Evolutionary conservation across 2,113 vertebrate species (phyloP).

Genomic region (Sakesphorus luctuosus): DNA sequence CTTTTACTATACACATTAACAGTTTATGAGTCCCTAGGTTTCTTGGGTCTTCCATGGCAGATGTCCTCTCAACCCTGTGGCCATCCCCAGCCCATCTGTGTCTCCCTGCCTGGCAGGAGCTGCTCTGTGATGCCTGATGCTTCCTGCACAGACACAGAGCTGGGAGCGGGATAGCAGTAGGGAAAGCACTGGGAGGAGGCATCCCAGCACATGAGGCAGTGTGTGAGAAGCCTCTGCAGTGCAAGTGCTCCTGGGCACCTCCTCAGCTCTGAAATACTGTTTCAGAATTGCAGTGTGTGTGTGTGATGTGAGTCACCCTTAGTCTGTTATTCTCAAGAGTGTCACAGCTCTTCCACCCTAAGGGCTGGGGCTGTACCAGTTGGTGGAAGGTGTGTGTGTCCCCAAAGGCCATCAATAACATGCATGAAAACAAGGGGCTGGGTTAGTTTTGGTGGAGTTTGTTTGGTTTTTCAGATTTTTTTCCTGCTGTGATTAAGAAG

Average conservation of each 20-base stretch:
- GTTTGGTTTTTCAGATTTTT: background rate
- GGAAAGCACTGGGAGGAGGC: background rate
- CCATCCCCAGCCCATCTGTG: fast-evolving
- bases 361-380: fast-evolving
- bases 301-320: background rate
- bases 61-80: fast-evolving
- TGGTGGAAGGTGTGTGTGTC: background rate
- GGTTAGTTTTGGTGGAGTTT: background rate
- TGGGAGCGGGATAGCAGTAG: fast-evolving
- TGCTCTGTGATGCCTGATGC: fast-evolving
- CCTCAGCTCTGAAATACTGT: background rate
- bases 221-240: background rate
- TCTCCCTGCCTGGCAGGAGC: fast-evolving
- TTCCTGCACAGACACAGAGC: background rate
- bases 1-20: background rate
- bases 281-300: too few relatives aligned
- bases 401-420: background rate
- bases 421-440: background rate
- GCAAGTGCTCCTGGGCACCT: background rate
- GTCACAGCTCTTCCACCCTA: background rate
- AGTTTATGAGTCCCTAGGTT: background rate
- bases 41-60: background rate
- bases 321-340: background rate
- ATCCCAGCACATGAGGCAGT: background rate
- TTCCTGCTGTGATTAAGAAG: background rate